These are phyloP conservation scores for Metopolophium dirhodum DNA, from an alignment of 1,140 invertebrate genomes.

Conservation along the genomic window DNA sequence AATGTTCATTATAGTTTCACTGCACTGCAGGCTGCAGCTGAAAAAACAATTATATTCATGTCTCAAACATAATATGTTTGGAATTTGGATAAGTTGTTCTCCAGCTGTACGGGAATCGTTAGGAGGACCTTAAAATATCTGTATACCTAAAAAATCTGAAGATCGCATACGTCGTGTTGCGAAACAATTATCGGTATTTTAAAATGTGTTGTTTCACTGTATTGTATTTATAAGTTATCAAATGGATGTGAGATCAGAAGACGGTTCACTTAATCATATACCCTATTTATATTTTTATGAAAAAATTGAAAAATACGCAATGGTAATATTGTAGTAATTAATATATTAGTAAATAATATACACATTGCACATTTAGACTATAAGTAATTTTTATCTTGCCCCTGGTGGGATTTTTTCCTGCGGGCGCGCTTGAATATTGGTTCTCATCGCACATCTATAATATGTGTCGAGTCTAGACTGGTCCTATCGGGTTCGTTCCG, in stretches of 20 bases:
- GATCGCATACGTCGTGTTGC: background rate
- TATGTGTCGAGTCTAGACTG: no score
- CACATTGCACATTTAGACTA: background rate
- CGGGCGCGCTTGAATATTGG: no score
- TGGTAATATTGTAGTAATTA: background rate
- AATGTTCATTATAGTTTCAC: background rate
- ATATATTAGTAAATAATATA: no score
- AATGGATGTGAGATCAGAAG: background rate
- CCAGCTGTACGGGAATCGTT: background rate
- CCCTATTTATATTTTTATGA: background rate
- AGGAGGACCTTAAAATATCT: background rate
- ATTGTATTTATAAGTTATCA: background rate
- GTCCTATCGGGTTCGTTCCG: background rate
- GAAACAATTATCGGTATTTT: background rate
- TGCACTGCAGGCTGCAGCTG: no score
- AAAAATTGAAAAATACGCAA: background rate
- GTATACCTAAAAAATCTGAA: background rate
- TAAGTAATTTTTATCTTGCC: no score
- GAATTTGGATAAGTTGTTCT: background rate
- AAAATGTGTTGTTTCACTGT: background rate
- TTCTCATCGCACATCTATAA: background rate
- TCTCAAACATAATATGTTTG: background rate
- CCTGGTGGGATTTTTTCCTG: no score
- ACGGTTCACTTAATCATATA: background rate
- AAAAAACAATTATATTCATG: background rate